Evolutionary conservation across 1,140 invertebrate species (phyloP), one percentile per base, ranked within the genome.

Genomic region (Drosophila nebulosa): DNA sequence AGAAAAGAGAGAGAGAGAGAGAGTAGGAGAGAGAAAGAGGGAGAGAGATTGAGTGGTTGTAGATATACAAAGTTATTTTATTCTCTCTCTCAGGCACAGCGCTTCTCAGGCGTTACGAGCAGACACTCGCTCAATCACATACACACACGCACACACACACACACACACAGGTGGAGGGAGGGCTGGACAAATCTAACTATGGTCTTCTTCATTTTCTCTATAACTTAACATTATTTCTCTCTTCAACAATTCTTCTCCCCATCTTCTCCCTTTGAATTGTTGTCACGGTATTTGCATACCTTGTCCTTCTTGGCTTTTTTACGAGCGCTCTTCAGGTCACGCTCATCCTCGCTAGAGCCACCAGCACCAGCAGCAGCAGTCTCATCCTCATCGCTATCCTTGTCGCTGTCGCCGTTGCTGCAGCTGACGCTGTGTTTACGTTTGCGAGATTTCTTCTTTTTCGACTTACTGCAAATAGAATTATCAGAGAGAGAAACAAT

Each of bases 261-360:
- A 46, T 46, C 39, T 21, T 60, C 55, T 71, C 35, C 59, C 36
- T 60, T 39, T 22, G 56, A 50, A 35, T 18, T 3, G 39, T 4
- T 1, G 30, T 1, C 5, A 10, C 16, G 21, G 51, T 50, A 51
- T 56, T 64, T 56, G 77, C 74, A 75, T 93, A 94, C 93, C 93
- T 94, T 94, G 61, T 93, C 93, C 89, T 93, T 93, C 74, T 93
- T 93, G 55, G 92, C 92, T 65, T 91, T 92, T 63, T 92, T 92
- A 56, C 89, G 83, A 53, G 79, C 74, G 46, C 79, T 90, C 72
- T 85, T 90, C 39, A 78, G 26, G 50, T 90, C 89, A 53, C 72
- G 75, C 58, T 93, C 93, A 56, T 92, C 92, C 18, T 92, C 92
- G 21, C 92, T 92, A 74, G 83, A 92, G 24, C 55, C 84, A 1